Conservation (phyloP, 2,113 vertebrate genomes). For the Sus scrofa region T2T-Sscrofa CM000830.6:102984501-102985000, state of each 20-base stretch:
- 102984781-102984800: no score
- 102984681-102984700: no score
- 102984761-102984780: no score
- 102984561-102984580: background rate
- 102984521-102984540: slow-evolving; percentile 4
- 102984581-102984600: background rate
- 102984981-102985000: background rate
- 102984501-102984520: background rate
- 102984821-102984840: no score
- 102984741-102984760: no score
- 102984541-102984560: background rate
- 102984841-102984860: no score
- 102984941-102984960: background rate
- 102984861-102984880: background rate
- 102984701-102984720: no score
- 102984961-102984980: background rate
- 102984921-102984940: background rate
- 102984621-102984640: no score
- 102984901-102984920: background rate
- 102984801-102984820: no score
- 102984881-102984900: background rate
- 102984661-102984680: no score
- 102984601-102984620: background rate
- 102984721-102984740: no score
- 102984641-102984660: no score